phyloP scores from a whole-genome alignment of 2,888 invertebrate genomes.

The Aphodius sticticus region DNA sequence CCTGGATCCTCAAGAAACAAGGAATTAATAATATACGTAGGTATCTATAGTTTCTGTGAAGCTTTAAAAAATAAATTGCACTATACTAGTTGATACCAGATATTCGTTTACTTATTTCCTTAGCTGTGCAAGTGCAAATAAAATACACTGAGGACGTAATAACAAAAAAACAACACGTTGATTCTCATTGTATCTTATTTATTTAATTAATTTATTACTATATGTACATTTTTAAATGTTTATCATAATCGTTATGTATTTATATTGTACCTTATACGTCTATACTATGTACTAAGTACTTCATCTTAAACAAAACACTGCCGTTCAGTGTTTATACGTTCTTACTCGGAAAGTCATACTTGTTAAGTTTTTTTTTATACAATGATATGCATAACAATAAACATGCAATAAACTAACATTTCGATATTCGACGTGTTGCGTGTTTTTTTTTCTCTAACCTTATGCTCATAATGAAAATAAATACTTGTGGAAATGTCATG shows the following conservation, averaged over 20 bases:
- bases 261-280: not conserved
- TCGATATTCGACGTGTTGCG: not conserved
- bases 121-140: not conserved
- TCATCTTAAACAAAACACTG: not conserved
- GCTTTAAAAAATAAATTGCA: not conserved
- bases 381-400: not conserved
- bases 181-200: slow-evolving; percentile 15
- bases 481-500: not conserved
- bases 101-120: not conserved
- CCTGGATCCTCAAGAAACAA: not conserved
- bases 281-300: slow-evolving; percentile 15
- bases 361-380: not conserved
- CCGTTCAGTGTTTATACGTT: not conserved
- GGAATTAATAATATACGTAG: not conserved
- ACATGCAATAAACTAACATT: not conserved
- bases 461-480: not conserved
- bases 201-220: slow-evolving; percentile 12
- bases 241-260: slow-evolving; percentile 14
- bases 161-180: not conserved
- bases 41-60: not conserved
- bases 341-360: not conserved
- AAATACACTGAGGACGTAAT: not conserved
- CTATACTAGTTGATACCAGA: not conserved
- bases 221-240: slow-evolving; percentile 21
- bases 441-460: not conserved